Evolutionary conservation across 2,797 vertebrate genomes (phyloP), one percentile per base, ranked within the genome.

Genomic region (Mus spretus): DNA sequence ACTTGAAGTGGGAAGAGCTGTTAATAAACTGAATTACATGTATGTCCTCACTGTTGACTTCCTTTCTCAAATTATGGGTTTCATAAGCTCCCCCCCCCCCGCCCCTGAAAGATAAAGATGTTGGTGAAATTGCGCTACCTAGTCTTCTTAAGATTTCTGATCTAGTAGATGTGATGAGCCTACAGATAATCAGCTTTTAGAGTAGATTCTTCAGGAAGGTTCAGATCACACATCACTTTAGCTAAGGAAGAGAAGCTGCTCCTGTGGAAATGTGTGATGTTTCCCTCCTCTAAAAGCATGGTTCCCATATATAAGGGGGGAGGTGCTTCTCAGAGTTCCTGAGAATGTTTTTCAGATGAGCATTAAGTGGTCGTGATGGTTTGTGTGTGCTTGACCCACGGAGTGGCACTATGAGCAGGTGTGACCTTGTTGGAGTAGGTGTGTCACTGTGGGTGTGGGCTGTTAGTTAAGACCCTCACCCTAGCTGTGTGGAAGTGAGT

Each of bases 41-140:
- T 1, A 57, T 19, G 5, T 85, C 40, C 82, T 81, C 53, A 85
- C 61, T 95, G 50, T 31, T 59, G 37, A 83, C 44, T 55, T 77
- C n/a, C 9, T 55, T 93, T 95, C 82, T 94, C 57, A 89, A 15
- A 93, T 93, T 92, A 47, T 72, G 59, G 37, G 37, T 93, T 95
- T 92, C 28, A 47, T 44, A 31, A 37, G 11, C 57, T 1, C 24
- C 6, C 22, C 14, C 9, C 59, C 79, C 10, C 2, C 9, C 44
- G 3, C 44, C 44, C 44, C 44, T 95, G 75, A 93, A 93, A 94
- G 50, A 75, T 72, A 26, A 96, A 86, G 44, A 79, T 81, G 24
- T 15, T 77, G 44, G 53, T 77, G 47, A 47, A 8, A 14, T 85
- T 81, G 83, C 19, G 70, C 50, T 61, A 19, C 24, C 40, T 79